Percentiles rank a stretch among this genome's conserved stretches.
Evolutionary conservation across 2,797 vertebrate genomes (phyloP).

Genomic region (Macropodus opercularis): DNA sequence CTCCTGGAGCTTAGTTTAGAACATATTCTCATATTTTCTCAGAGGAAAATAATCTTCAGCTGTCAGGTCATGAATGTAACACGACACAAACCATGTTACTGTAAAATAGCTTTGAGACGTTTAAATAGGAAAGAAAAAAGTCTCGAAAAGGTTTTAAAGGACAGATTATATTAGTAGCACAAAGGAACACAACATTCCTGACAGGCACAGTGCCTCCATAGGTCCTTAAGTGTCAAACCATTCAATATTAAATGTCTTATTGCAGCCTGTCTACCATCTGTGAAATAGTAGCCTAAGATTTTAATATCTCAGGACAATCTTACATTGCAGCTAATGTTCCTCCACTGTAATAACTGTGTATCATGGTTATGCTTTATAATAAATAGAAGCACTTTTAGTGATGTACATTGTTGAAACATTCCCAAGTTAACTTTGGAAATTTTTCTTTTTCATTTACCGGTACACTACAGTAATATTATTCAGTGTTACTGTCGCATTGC

Average conservation of each 20-base stretch:
- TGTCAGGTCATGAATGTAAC: constrained; percentile 54
- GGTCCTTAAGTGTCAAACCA: constrained; percentile 3
- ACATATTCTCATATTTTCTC: constrained; percentile 29
- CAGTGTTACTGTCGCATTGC: constrained; percentile 9
- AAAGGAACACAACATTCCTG: background rate
- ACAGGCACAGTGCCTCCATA: background rate
- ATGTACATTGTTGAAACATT: constrained; percentile 19
- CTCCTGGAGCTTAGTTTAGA: constrained; percentile 15
- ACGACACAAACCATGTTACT: constrained; percentile 32
- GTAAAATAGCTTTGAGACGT: constrained; percentile 25
- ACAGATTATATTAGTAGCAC: background rate
- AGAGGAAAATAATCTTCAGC: constrained; percentile 39
- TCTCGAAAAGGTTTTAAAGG: constrained; percentile 19
- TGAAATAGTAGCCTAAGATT: background rate
- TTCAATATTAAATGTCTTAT: constrained; percentile 1
- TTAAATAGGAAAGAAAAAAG: constrained; percentile 34
- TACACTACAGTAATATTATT: constrained; percentile 14
- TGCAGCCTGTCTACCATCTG: constrained; percentile 5
- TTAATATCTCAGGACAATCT: constrained; percentile 20
- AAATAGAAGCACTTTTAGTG: background rate
- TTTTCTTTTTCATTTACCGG: constrained; percentile 28
- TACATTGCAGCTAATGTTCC: constrained; percentile 1
- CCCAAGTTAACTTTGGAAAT: constrained; percentile 12
- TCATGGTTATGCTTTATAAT: background rate
- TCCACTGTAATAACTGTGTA: background rate